Evolutionary conservation across 1,140 invertebrate species (phyloP).

Genomic region (Drosophila aff.): DNA sequence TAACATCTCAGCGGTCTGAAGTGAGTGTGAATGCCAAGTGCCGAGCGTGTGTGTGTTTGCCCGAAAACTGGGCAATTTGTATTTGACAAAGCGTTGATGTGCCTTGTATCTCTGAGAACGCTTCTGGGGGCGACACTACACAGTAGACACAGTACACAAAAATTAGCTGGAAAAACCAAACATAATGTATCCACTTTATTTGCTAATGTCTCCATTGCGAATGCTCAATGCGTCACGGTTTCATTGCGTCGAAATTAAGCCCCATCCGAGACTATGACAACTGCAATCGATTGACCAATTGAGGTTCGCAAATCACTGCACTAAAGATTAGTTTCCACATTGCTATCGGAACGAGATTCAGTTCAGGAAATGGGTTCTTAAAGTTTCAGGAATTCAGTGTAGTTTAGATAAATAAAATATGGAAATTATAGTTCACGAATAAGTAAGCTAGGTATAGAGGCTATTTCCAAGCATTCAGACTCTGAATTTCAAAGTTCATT

Average conservation of each 20-base stretch:
- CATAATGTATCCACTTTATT: constrained; percentile 31
- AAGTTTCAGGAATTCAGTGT: neutral
- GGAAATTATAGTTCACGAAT: neutral
- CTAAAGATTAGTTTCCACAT: neutral
- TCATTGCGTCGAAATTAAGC: constrained; percentile 50
- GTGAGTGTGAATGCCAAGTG: constrained; percentile 42
- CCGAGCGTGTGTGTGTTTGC: constrained; percentile 24
- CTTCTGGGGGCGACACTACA: constrained; percentile 34
- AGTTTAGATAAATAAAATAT: neutral
- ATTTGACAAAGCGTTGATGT: constrained; percentile 32
- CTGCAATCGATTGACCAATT: constrained; percentile 45
- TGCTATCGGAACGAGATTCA: neutral
- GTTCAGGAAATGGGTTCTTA: neutral
- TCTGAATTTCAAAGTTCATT: neutral
- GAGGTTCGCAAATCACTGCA: neutral
- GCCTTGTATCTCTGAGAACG: constrained; percentile 45
- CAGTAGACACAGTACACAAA: neutral
- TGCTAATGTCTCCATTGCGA: constrained; percentile 38
- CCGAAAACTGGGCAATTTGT: constrained; percentile 46
- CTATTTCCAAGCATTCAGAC: neutral
- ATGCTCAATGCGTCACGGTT: constrained; percentile 55
- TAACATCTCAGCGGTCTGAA: constrained; percentile 52
- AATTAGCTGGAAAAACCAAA: constrained; percentile 11
- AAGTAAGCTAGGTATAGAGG: neutral
- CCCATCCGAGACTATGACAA: constrained; percentile 35